Percentiles rank a stretch among this genome's conserved stretches.
phyloP scores from a whole-genome alignment of 2,888 invertebrate species.

The Uropetala carovei region DNA sequence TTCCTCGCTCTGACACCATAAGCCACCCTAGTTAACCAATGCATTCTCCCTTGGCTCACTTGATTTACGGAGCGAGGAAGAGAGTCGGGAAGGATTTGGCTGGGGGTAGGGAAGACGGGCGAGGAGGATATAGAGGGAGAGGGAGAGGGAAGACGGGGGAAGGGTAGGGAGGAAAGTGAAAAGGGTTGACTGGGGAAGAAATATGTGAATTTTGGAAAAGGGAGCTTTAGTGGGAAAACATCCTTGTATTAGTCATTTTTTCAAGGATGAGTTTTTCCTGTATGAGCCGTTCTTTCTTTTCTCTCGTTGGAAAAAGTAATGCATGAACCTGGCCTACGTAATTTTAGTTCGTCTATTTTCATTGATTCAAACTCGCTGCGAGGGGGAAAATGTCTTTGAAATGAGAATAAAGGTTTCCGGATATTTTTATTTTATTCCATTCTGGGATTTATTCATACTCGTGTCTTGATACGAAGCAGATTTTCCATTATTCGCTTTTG shows the following conservation, averaged over 20 bases:
- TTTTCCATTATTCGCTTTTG: no score
- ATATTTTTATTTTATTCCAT: no score
- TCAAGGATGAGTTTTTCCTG: not conserved
- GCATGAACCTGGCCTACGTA: conserved; percentile 10
- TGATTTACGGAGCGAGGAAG: conserved; percentile 8
- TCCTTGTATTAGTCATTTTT: conserved; percentile 35
- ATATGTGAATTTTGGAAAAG: conserved; percentile 4
- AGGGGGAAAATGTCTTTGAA: no score
- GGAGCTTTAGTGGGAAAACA: not conserved
- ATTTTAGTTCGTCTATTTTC: conserved; percentile 50
- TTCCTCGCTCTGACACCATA: not conserved
- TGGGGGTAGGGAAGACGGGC: not conserved
- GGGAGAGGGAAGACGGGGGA: not conserved
- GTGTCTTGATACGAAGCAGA: no score
- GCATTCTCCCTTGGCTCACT: conserved; percentile 12
- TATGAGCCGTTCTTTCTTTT: not conserved
- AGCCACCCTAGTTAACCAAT: not conserved
- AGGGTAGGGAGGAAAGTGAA: not conserved
- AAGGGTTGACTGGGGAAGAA: not conserved
- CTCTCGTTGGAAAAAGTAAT: not conserved
- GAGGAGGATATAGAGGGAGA: no score
- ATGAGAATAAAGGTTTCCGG: no score
- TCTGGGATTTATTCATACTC: no score
- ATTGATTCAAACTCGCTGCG: not conserved
- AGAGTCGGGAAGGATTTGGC: not conserved